Percentiles rank a stretch among this genome's conserved stretches.
Evolutionary conservation across 2,113 vertebrate species (phyloP).

Genomic region (Amblyopsis rosae): DNA sequence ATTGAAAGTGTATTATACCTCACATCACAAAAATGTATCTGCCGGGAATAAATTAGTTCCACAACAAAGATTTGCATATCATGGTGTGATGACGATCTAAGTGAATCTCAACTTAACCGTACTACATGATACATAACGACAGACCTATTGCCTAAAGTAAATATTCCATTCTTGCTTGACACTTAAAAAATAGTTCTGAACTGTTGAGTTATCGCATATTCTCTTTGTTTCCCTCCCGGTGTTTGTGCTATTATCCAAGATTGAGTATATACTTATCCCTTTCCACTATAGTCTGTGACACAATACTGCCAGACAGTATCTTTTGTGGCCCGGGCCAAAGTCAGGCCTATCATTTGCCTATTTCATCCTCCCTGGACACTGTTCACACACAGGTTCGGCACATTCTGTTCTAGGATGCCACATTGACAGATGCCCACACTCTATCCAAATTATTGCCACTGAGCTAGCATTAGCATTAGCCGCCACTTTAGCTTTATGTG

Average conservation of each 20-base stretch:
- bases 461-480: neutral
- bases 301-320: conserved; percentile 48
- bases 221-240: conserved; percentile 9
- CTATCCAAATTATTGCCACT: neutral
- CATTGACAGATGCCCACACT: conserved; percentile 8
- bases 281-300: conserved; percentile 49
- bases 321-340: conserved; percentile 44
- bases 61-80: no score
- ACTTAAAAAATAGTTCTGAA: neutral
- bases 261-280: conserved; percentile 12
- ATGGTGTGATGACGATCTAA: no score
- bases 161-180: neutral
- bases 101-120: no score
- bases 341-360: conserved; percentile 52
- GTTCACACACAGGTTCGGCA: conserved; percentile 46
- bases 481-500: conserved; percentile 28
- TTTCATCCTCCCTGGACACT: conserved; percentile 36
- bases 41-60: no score
- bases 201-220: neutral
- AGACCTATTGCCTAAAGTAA: fast-evolving
- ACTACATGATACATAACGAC: neutral
- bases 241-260: conserved; percentile 24
- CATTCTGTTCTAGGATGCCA: conserved; percentile 32
- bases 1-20: no score
- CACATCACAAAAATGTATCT: no score